Percentiles rank a stretch among this genome's conserved stretches.
These are phyloP conservation scores for Diabrotica virgifera DNA, from an alignment of 1,140 invertebrate genomes.

Conservation along the genomic window DNA sequence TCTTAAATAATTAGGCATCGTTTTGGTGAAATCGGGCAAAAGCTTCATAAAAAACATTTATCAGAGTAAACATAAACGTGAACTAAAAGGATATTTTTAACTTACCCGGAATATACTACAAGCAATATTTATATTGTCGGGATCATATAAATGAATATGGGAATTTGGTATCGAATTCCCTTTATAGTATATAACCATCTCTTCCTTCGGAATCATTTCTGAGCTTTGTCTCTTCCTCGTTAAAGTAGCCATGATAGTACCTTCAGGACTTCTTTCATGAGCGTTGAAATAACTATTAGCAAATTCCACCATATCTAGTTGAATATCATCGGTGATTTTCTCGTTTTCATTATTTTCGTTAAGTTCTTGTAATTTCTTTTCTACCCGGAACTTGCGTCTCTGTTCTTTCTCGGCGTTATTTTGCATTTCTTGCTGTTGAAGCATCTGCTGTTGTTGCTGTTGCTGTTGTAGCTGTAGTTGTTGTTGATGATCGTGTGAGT, in stretches of 20 bases:
- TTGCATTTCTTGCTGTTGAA: constrained; percentile 32
- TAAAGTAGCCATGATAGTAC: constrained; percentile 85
- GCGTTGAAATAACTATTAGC: constrained; percentile 91
- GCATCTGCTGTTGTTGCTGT: constrained; percentile 5
- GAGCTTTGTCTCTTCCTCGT: constrained; percentile 75
- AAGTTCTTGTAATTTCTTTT: constrained; percentile 79
- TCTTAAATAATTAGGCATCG: too few relatives aligned
- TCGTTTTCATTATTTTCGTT: constrained; percentile 58
- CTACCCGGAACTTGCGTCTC: constrained; percentile 76
- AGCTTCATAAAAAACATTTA: too few relatives aligned
- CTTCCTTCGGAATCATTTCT: constrained; percentile 82
- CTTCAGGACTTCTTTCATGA: constrained; percentile 81
- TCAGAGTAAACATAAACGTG: too few relatives aligned
- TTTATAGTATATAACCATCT: constrained; percentile 90
- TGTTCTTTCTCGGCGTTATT: constrained; percentile 62
- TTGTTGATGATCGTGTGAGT: constrained; percentile 36
- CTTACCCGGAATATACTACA: constrained; percentile 87
- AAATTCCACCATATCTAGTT: constrained; percentile 88
- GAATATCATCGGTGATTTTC: constrained; percentile 54
- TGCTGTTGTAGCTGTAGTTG: constrained; percentile 10
- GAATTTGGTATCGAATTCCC: constrained; percentile 87
- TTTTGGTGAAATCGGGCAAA: too few relatives aligned
- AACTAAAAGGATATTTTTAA: constrained; percentile 20
- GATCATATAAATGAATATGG: constrained; percentile 93
- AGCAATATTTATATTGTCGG: constrained; percentile 86